Base-by-base conservation (phyloP, 2,888 invertebrate genomes). In the Eremobia ochroleuca region DNA sequence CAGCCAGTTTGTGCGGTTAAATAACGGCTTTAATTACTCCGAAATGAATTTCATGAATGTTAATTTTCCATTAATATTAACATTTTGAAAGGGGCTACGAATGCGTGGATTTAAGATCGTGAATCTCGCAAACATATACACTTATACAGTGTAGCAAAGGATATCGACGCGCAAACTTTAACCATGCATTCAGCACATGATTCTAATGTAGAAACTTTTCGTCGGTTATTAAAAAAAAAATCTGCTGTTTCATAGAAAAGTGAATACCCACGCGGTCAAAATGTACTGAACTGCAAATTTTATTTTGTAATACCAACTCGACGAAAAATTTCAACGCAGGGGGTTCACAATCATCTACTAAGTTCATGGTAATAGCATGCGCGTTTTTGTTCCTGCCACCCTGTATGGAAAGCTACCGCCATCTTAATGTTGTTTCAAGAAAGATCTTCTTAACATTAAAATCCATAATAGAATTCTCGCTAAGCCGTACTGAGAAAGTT, bases 1-100 rank as follows among this genome's bases (percentile, higher is more conserved):
- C 64, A 64, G 73, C 76, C 65, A 65, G 75, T 72, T 85, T 83
- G 77, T 58, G 77, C 81, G 74, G 76, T 81, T 85, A 77, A 79
- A 80, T 81, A 83, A 83, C 83, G 81, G 83, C 61, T 85, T 87
- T 85, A 87, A 85, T 85, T 82, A 79, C 82, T 67, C 76, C 65
- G 46, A 74, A 70, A 73, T 71, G 76, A 31, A 73, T 77, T 84
- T 85, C 79, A 59, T 73, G 9, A 76, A 81, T 83, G 61, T 71
- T 70, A 68, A 71, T 59, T 73, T 72, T 71, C 21, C 79, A 77
- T 83, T 75, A 68, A 73, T 76, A 73, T 85, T 81, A 81, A 83
- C 81, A 79, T 85, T 87, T 83, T 77, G 59, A 79, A 77, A 81
- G 52, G 59, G 28, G 70, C 18, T 69, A 62, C 37, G 25, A 73